These are phyloP conservation scores for Piscicola geometra DNA, from an alignment of 2,888 invertebrate genomes.

Conservation along the genomic window DNA sequence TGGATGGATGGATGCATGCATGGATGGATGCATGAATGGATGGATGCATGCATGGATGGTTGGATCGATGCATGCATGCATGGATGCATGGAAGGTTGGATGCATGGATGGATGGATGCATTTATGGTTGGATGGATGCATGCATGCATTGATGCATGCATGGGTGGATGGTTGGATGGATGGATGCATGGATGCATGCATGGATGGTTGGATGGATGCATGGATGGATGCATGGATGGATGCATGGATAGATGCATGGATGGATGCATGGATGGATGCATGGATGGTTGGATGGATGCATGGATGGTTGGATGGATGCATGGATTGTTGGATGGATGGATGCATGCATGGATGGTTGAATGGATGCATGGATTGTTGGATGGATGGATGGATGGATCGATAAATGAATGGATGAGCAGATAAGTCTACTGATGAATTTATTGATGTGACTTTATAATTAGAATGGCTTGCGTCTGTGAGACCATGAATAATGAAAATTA, in stretches of 20 bases:
- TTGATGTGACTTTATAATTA: not conserved
- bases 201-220: too few relatives aligned
- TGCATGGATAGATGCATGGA: too few relatives aligned
- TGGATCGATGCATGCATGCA: slow-evolving; percentile 2
- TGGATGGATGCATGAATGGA: not conserved
- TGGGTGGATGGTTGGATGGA: too few relatives aligned
- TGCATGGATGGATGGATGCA: not conserved
- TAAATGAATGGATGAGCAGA: not conserved
- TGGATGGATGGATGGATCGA: not conserved
- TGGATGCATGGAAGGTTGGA: not conserved
- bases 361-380: not conserved
- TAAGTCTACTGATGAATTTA: not conserved
- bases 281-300: slow-evolving; percentile 8
- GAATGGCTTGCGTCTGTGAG: too few relatives aligned
- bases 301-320: not conserved
- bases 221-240: too few relatives aligned
- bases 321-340: not conserved
- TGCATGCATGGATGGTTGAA: not conserved
- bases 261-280: slow-evolving; percentile 11
- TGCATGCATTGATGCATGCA: too few relatives aligned
- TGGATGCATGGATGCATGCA: too few relatives aligned
- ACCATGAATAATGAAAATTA: too few relatives aligned
- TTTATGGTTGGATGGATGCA: not conserved
- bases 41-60: slow-evolving; percentile 1
- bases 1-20: too few relatives aligned